Percentiles rank a stretch among this genome's conserved stretches.
These are phyloP conservation scores for Bos indicus DNA, from an alignment of 2,113 vertebrate genomes.

Conservation along the genomic window DNA sequence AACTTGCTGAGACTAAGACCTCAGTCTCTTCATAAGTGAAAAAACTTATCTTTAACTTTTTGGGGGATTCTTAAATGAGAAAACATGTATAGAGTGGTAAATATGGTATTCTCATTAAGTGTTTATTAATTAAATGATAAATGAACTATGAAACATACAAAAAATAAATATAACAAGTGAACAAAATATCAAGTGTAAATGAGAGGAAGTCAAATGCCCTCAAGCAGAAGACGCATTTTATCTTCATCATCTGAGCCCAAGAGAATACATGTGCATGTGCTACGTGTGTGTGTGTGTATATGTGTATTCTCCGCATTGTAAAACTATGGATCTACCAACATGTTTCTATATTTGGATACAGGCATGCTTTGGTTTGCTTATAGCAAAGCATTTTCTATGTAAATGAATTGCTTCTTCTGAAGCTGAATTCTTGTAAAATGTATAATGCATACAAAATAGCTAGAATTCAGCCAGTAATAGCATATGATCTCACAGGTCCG, in stretches of 20 bases:
- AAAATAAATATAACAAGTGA: not conserved
- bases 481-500: conserved; percentile 54
- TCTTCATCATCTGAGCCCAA: not conserved
- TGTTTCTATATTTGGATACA: conserved; percentile 36
- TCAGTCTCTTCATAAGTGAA: not conserved
- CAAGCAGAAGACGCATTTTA: not conserved
- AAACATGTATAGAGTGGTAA: not conserved
- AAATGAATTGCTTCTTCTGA: conserved; percentile 70
- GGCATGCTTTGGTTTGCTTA: conserved; percentile 54
- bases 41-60: not conserved
- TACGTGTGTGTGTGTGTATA: not conserved
- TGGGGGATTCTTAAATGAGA: not conserved
- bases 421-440: conserved; percentile 65
- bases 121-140: not conserved
- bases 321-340: conserved; percentile 36
- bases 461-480: conserved; percentile 68
- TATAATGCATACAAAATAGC: conserved; percentile 67
- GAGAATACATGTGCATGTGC: not conserved
- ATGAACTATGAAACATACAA: not conserved
- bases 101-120: not conserved
- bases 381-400: conserved; percentile 61
- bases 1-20: not conserved
- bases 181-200: conserved; percentile 6
- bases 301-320: conserved; percentile 10
- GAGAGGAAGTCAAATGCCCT: not conserved